Percentiles rank a stretch among this genome's conserved stretches.
Evolutionary conservation across 1,140 invertebrate species (phyloP).

Genomic region (Limonius californicus): DNA sequence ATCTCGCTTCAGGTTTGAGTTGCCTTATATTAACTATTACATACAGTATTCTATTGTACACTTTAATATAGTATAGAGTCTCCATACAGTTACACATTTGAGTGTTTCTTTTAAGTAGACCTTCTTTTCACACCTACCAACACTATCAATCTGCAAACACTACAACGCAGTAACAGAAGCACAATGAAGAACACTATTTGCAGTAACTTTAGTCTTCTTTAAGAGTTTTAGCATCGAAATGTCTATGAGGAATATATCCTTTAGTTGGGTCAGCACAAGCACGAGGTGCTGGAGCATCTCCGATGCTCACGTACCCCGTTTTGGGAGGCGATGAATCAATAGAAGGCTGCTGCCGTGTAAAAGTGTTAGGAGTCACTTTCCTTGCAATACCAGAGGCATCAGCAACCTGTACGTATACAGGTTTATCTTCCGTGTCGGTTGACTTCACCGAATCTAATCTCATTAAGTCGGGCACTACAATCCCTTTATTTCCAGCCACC

Average conservation of each 20-base stretch:
- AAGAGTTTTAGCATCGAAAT: slow-evolving; percentile 24
- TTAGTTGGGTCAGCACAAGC: background rate
- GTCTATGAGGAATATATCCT: slow-evolving; percentile 27
- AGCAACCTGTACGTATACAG: slow-evolving; percentile 20
- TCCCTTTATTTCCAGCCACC: slow-evolving; percentile 23
- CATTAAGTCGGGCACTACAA: slow-evolving; percentile 4
- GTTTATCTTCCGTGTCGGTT: background rate
- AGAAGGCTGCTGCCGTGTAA: background rate
- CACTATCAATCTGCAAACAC: background rate
- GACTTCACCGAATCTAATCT: background rate
- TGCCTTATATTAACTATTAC: background rate
- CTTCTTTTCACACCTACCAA: background rate
- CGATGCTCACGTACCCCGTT: slow-evolving; percentile 25
- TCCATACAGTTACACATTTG: background rate
- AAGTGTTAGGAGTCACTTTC: slow-evolving; percentile 4
- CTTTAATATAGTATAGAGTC: background rate
- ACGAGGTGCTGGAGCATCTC: slow-evolving; percentile 15
- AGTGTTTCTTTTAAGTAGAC: background rate
- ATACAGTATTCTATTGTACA: background rate
- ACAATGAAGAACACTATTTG: slow-evolving; percentile 2
- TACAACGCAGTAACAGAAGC: background rate
- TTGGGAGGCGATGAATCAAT: slow-evolving; percentile 10
- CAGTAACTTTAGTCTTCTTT: slow-evolving; percentile 22
- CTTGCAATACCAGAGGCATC: slow-evolving; percentile 1
- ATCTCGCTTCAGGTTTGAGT: background rate